Evolutionary conservation across 2,797 vertebrate species (phyloP), one percentile per base, ranked within the genome.

Genomic region (Crocodylus rhombifer): DNA sequence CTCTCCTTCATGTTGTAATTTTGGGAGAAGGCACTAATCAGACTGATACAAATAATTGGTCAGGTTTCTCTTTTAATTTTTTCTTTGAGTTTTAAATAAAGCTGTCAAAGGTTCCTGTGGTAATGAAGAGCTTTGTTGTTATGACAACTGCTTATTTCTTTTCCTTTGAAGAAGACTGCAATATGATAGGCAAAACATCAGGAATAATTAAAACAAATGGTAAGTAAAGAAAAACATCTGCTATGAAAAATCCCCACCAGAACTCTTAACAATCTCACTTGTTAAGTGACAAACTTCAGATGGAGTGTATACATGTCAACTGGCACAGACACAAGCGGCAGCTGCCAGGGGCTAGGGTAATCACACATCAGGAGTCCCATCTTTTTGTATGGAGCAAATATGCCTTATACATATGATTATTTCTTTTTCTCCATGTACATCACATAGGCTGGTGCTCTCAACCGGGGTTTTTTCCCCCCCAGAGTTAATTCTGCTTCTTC

Each of bases 71-170:
- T 96, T 97, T 96, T 96, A 90, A 94, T 91, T 97, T 96, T 97
- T 96, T 97, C 95, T 82, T 56, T 91, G 92, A 92, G 91, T 96
- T 97, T 98, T 97, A 98, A 98, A 98, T 98, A 98, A 98, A 98
- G 96, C 97, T 98, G 98, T 98, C 89, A 95, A 96, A 98, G 97
- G 94, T 97, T 98, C 95, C 96, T 95, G 95, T 96, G 97, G 97
- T 97, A 98, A 98, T 97, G 97, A 98, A 97, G 96, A 98, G 97
- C 97, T 98, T 98, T 98, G 98, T 98, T 98, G 97, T 98, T 98
- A 98, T 98, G 98, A 98, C 98, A 98, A 98, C 97, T 97, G 96
- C 97, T 97, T 97, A 96, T 93, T 97, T 95, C 94, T 97, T 93
- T 96, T 95, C 80, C 95, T 97, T 97, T 98, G 96, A 98, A 98